Base-by-base conservation (phyloP, 2,113 vertebrate species). In the Ochotona curzoniae region DNA sequence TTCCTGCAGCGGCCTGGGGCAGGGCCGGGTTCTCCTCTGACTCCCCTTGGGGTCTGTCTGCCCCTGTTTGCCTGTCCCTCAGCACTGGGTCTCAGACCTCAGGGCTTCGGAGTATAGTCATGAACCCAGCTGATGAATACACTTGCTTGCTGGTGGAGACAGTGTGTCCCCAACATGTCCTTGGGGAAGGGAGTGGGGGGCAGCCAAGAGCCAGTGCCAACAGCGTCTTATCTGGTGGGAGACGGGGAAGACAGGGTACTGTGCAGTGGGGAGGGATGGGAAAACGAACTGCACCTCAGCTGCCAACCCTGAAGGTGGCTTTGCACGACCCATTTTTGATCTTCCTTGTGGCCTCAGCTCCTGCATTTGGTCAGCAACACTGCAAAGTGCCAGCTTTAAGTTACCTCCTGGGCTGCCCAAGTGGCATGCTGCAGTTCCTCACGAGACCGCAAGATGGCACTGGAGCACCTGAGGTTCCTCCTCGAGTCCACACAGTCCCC, bases 21-120 rank as follows among this genome's bases (percentile, higher is more conserved):
- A 3, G 30, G 47, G 32, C 21, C 23, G 1, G 18, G 10, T 28
- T 2, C 5, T 11, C 28, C 4, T 26, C 5, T 51, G 8, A 4
- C 32, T 76, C 26, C 25, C 10, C 17, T 8, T 26, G 10, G n/a
- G 30, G 54, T 60, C 30, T 28, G 38, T 44, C 38, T 44, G 38
- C 38, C 38, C 38, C n/a, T n/a, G 38, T 44, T 44, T 44, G 38
- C 38, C 38, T 44, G 38, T 44, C 38, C 38, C 38, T 44, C 38
- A 44, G 38, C 38, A 44, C 38, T 44, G 38, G 38, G 38, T 44
- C 38, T 44, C 38, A 4, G 38, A 44, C 38, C 38, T 44, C 38
- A 44, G 38, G 38, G 38, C 38, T 44, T n/a, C 0, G 13, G 80
- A 23, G 70, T 26, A 25, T 7, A 32, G 61, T 54, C 17, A 3